Conservation (phyloP, 2,888 invertebrate species). For the Helobdella robusta region DNA sequence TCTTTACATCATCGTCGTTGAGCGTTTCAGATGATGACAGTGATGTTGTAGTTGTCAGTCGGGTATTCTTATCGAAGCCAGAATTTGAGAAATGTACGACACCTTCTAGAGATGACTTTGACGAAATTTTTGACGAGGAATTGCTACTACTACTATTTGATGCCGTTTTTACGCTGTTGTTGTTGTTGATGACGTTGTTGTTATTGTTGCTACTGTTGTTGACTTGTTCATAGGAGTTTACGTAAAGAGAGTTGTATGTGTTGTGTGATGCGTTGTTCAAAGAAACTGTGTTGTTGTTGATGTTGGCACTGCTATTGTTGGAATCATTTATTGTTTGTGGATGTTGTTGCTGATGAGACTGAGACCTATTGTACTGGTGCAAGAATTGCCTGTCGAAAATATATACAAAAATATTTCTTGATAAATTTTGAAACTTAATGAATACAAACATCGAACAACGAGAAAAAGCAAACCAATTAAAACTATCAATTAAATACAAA, state of each 20-base stretch:
- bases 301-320: background rate
- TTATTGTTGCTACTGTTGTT: background rate
- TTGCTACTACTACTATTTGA: too few relatives aligned
- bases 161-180: background rate
- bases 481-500: background rate
- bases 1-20: too few relatives aligned
- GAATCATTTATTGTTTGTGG: background rate
- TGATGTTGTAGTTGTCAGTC: too few relatives aligned
- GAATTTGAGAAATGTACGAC: too few relatives aligned
- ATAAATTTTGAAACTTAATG: too few relatives aligned
- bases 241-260: background rate
- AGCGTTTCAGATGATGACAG: too few relatives aligned
- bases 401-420: too few relatives aligned
- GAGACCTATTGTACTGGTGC: background rate
- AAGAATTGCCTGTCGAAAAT: background rate
- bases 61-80: too few relatives aligned
- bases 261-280: background rate
- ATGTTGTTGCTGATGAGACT: background rate
- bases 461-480: background rate
- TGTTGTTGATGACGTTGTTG: background rate
- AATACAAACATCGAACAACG: background rate
- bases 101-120: too few relatives aligned
- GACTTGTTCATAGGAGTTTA: background rate
- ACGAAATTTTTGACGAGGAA: too few relatives aligned
- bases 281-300: background rate